Percentiles rank a stretch among this genome's conserved stretches.
Evolutionary conservation across 2,113 vertebrate genomes (phyloP).

Genomic region (Vicugna pacos): DNA sequence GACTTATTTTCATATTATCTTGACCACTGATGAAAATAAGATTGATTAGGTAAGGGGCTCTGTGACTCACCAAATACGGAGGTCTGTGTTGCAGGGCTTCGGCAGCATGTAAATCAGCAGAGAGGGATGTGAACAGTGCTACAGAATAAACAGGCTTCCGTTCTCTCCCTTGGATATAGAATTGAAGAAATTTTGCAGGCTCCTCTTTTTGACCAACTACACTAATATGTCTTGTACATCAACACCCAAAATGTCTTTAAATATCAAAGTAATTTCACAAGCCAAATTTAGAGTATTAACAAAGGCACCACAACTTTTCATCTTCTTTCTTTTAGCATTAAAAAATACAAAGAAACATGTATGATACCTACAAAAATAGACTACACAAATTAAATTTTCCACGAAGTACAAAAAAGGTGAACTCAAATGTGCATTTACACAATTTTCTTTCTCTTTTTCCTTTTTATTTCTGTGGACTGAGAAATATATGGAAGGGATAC

Average conservation of each 20-base stretch:
- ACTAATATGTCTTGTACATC: not conserved
- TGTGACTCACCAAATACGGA: not conserved
- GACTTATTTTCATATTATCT: not conserved
- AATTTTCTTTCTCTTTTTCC: not conserved
- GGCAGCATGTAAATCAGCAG: not conserved
- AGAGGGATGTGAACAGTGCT: not conserved
- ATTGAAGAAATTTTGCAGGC: not conserved
- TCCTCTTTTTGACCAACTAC: not conserved
- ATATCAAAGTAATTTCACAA: not conserved
- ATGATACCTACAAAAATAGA: not conserved
- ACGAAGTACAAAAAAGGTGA: not conserved
- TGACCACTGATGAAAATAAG: constrained; percentile 32
- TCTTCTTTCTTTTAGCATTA: not conserved
- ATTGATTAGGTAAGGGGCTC: not conserved
- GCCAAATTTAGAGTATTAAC: not conserved
- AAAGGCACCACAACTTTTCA: not conserved
- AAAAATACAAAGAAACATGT: not conserved
- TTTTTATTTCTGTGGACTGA: not conserved
- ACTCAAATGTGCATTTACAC: not conserved
- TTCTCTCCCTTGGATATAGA: not conserved
- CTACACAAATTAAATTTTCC: not conserved
- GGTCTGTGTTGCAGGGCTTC: not conserved
- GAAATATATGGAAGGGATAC: not conserved
- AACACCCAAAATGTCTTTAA: not conserved
- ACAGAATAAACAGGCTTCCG: not conserved